Conservation (phyloP, 2,797 vertebrate species). For the Carcharodon carcharias region DNA sequence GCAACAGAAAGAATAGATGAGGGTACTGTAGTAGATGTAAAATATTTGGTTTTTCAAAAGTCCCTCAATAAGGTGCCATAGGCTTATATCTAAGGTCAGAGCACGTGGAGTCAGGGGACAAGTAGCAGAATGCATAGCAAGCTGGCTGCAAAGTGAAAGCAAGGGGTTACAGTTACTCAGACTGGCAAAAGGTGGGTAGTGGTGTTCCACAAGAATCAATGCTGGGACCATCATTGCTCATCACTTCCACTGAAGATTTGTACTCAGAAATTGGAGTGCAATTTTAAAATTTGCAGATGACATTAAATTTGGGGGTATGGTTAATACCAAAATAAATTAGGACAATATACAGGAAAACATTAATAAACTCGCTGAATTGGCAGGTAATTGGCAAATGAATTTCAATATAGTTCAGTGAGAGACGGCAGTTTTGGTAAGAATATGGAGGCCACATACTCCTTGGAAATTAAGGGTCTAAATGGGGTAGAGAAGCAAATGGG, state of each 20-base stretch:
- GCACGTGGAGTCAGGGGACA: not conserved
- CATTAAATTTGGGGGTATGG: not conserved
- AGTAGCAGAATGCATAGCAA: not conserved
- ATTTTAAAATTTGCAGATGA: not conserved
- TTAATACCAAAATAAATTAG: not conserved
- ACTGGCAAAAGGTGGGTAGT: not conserved
- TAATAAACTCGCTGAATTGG: not conserved
- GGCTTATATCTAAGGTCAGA: not conserved
- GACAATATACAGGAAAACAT: not conserved
- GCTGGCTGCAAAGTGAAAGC: not conserved
- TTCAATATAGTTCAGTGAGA: not conserved
- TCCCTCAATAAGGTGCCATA: not conserved
- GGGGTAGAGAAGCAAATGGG: not conserved
- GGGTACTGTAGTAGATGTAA: not conserved
- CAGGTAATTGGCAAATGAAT: not conserved
- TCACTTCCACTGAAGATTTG: not conserved
- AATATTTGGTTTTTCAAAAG: not conserved
- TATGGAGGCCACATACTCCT: not conserved
- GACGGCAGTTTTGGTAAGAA: not conserved
- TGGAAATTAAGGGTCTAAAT: not conserved
- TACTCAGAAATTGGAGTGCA: not conserved
- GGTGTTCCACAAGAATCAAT: not conserved
- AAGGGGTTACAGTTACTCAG: not conserved
- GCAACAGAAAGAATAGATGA: not conserved
- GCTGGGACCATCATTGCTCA: not conserved